phyloP scores from a whole-genome alignment of 2,113 vertebrate species.

The Alethe diademata region DNA sequence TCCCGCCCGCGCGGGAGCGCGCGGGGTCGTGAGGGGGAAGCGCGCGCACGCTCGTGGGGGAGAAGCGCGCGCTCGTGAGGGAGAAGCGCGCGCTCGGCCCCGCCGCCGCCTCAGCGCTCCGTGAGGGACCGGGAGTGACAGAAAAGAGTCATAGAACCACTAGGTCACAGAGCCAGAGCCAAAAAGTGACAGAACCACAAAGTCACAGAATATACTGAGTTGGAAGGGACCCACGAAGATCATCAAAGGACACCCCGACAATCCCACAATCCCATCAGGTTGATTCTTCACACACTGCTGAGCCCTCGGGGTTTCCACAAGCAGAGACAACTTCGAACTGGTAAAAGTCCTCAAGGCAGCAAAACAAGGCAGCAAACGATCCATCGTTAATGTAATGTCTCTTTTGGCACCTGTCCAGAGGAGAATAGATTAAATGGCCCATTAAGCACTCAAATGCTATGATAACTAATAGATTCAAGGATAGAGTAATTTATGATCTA shows the following conservation, averaged over 20 bases:
- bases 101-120: accelerated
- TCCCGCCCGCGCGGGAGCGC: neutral
- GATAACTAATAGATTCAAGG: neutral
- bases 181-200: neutral
- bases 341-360: neutral
- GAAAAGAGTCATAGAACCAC: no score
- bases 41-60: neutral
- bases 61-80: neutral
- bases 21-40: neutral
- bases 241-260: no score
- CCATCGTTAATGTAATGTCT: neutral
- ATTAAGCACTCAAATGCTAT: conserved; percentile 13
- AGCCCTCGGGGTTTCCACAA: neutral
- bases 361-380: neutral
- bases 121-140: accelerated
- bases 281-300: neutral
- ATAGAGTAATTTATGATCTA: neutral
- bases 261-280: accelerated
- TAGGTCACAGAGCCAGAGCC: neutral
- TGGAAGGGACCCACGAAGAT: neutral
- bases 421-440: conserved; percentile 18
- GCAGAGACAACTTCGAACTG: neutral
- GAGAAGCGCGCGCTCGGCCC: accelerated
- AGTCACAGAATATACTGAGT: neutral
- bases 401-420: neutral